Evolutionary conservation across 2,888 invertebrate genomes (phyloP).

Genomic region (Cephus nigrinus): DNA sequence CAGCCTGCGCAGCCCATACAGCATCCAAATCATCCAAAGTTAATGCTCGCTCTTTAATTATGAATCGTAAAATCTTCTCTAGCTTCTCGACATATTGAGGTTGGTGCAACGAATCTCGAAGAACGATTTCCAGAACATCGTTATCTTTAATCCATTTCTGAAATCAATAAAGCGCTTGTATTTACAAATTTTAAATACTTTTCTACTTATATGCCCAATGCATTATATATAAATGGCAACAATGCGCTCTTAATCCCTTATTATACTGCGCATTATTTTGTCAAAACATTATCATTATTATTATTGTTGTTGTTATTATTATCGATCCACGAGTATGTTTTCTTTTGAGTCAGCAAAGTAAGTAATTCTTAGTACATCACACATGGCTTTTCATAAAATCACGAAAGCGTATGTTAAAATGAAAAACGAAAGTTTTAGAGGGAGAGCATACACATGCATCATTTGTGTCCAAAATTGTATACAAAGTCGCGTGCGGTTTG

Average conservation of each 20-base stretch:
- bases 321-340: no score
- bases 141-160: slow-evolving; percentile 97
- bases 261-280: no score
- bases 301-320: no score
- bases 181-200: background rate
- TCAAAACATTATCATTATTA: no score
- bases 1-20: slow-evolving; percentile 97
- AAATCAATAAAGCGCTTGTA: slow-evolving; percentile 43
- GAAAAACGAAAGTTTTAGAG: no score
- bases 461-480: no score
- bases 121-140: slow-evolving; percentile 92
- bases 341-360: no score
- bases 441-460: no score
- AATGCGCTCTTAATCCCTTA: background rate
- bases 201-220: background rate
- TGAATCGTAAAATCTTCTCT: slow-evolving; percentile 96
- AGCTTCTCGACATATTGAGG: slow-evolving; percentile 98
- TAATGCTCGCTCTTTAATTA: slow-evolving; percentile 92
- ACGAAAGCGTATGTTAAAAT: no score
- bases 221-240: slow-evolving; percentile 10
- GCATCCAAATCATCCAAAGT: slow-evolving; percentile 93
- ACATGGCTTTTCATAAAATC: no score
- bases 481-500: no score
- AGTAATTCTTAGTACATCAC: no score
- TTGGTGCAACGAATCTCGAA: slow-evolving; percentile 95